Conservation (phyloP, 1,140 invertebrate species). For the Ganaspis sp. region DNA sequence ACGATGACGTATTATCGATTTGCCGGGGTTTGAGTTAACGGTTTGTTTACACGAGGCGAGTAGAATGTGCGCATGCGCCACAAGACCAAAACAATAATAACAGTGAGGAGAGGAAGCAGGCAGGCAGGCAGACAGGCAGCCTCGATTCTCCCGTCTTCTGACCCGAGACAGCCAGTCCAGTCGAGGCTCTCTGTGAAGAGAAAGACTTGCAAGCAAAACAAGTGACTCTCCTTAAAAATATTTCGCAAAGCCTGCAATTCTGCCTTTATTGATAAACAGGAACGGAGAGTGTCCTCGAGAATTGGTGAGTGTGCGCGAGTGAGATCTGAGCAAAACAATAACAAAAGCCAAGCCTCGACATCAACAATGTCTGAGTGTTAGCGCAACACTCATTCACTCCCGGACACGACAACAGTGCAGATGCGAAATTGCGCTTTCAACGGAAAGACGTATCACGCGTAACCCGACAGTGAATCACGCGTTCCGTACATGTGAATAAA, state of each 20-base stretch:
- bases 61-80: slow-evolving; percentile 68
- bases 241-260: not conserved
- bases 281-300: slow-evolving; percentile 5
- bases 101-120: slow-evolving; percentile 71
- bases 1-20: slow-evolving; percentile 70
- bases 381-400: slow-evolving; percentile 6
- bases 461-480: slow-evolving; percentile 23
- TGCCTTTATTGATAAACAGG: not conserved
- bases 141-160: slow-evolving; percentile 58
- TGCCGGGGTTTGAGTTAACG: slow-evolving; percentile 72
- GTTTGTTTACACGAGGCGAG: slow-evolving; percentile 74
- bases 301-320: not conserved
- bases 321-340: not conserved
- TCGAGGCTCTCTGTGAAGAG: slow-evolving; percentile 33
- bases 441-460: slow-evolving; percentile 21
- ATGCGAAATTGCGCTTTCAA: slow-evolving; percentile 3
- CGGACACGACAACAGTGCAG: not conserved
- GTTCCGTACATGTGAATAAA: not conserved
- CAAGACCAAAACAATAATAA: slow-evolving; percentile 75
- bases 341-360: not conserved
- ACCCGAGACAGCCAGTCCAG: slow-evolving; percentile 41
- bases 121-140: slow-evolving; percentile 59
- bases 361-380: not conserved
- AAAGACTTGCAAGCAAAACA: not conserved
- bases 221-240: not conserved